These are phyloP conservation scores for Myotis pilosus DNA, from an alignment of 2,797 vertebrate genomes.

Conservation along the genomic window DNA sequence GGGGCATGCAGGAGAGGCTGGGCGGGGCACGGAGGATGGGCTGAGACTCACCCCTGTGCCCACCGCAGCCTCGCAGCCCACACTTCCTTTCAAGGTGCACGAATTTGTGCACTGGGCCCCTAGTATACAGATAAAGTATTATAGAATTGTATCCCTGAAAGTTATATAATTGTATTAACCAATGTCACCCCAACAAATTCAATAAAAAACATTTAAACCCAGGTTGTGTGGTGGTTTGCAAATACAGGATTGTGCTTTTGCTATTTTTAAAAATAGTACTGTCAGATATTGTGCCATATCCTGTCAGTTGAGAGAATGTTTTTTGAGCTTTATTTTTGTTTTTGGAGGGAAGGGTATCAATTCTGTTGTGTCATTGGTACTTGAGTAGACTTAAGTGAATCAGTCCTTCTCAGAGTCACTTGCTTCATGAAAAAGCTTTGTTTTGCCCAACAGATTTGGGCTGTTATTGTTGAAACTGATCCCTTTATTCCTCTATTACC, in stretches of 20 bases:
- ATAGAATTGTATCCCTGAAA: not conserved
- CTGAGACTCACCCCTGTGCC: too few relatives aligned
- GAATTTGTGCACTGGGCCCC: too few relatives aligned
- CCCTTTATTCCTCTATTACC: not conserved
- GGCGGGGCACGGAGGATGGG: too few relatives aligned
- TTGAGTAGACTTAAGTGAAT: constrained; percentile 37
- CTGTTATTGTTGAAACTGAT: constrained; percentile 13
- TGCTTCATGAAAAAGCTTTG: not conserved
- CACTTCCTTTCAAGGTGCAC: too few relatives aligned
- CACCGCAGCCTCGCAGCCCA: too few relatives aligned
- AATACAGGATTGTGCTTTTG: constrained; percentile 32
- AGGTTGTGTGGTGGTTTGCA: not conserved
- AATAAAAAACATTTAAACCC: constrained; percentile 8
- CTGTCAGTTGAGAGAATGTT: not conserved
- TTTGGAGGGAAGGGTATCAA: not conserved
- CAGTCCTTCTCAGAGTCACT: not conserved
- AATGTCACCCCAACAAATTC: not conserved
- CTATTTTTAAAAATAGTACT: not conserved
- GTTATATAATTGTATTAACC: not conserved
- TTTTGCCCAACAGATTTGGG: not conserved
- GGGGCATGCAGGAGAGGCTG: too few relatives aligned
- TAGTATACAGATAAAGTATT: not conserved
- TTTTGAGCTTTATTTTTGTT: constrained; percentile 1
- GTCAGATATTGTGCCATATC: not conserved
- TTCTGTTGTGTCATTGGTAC: not conserved